Evolutionary conservation across 2,797 vertebrate species (phyloP).

Genomic region (Anguilla anguilla): DNA sequence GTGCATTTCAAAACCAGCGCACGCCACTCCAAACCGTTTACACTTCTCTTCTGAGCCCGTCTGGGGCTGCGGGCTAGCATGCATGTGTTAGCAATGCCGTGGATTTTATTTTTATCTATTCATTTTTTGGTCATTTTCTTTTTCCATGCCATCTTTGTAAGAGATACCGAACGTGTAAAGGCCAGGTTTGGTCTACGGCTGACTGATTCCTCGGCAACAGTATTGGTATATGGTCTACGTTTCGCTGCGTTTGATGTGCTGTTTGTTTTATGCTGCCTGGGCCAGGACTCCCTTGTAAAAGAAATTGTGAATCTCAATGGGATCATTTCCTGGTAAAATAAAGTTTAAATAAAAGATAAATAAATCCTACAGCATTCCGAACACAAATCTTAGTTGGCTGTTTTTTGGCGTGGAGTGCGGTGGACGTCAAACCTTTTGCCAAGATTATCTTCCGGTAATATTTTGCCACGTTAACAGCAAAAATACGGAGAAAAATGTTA

Average conservation of each 20-base stretch:
- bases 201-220: background rate
- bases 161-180: background rate
- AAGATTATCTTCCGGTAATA: background rate
- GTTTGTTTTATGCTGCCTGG: background rate
- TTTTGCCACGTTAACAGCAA: background rate
- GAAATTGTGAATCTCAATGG: too few species aligned
- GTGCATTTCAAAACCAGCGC: slow-evolving; percentile 37
- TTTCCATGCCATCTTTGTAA: too few species aligned
- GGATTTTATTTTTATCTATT: background rate
- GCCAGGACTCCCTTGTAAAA: too few species aligned
- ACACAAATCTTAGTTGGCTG: too few species aligned
- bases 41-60: background rate
- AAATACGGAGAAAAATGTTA: background rate
- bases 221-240: background rate
- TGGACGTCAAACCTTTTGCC: too few species aligned
- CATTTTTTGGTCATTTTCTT: background rate
- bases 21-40: background rate
- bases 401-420: too few species aligned
- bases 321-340: too few species aligned
- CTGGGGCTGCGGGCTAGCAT: background rate
- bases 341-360: too few species aligned
- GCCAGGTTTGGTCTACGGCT: background rate
- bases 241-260: background rate
- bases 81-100: background rate
- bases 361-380: too few species aligned